Percentiles rank a stretch among this genome's conserved stretches.
phyloP scores from a whole-genome alignment of 2,888 invertebrate genomes.

The Zaprionus obscuricornis region DNA sequence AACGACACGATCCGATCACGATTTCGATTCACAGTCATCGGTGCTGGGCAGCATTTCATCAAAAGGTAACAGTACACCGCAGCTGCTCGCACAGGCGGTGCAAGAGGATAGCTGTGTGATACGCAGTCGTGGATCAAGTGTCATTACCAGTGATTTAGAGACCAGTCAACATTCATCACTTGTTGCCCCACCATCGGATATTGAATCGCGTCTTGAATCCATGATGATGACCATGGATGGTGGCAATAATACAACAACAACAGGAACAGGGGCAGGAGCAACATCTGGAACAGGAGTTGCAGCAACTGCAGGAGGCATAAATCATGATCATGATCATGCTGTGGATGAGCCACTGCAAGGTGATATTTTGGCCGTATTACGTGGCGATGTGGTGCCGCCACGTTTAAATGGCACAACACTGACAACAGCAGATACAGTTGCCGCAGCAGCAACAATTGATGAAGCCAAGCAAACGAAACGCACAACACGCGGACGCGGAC shows the following conservation, averaged over 20 bases:
- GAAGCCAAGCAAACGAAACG: slow-evolving; percentile 51
- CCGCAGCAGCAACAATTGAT: not conserved
- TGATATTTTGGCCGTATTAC: slow-evolving; percentile 81
- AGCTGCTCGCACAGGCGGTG: slow-evolving; percentile 74
- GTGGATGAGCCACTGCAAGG: slow-evolving; percentile 76
- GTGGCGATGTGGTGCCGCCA: slow-evolving; percentile 65
- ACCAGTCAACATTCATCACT: slow-evolving; percentile 83
- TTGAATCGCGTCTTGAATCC: slow-evolving; percentile 82
- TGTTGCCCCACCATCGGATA: slow-evolving; percentile 83
- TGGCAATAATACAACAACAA: slow-evolving; percentile 9
- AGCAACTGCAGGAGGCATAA: slow-evolving; percentile 40
- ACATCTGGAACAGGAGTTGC: slow-evolving; percentile 37
- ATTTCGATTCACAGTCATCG: slow-evolving; percentile 83
- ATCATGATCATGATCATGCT: no score
- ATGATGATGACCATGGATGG: slow-evolving; percentile 81
- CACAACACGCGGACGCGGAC: slow-evolving; percentile 67
- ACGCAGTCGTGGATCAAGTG: slow-evolving; percentile 83
- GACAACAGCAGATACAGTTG: not conserved
- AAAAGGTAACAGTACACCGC: slow-evolving; percentile 82
- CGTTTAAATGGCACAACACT: slow-evolving; percentile 46
- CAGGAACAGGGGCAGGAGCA: slow-evolving; percentile 6
- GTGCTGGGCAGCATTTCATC: slow-evolving; percentile 83
- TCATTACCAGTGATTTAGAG: slow-evolving; percentile 83
- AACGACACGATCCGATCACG: slow-evolving; percentile 84
- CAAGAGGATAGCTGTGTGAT: slow-evolving; percentile 83